Evolutionary conservation across 2,113 vertebrate species (phyloP).

Genomic region (Coryphaenoides rupestris): DNA sequence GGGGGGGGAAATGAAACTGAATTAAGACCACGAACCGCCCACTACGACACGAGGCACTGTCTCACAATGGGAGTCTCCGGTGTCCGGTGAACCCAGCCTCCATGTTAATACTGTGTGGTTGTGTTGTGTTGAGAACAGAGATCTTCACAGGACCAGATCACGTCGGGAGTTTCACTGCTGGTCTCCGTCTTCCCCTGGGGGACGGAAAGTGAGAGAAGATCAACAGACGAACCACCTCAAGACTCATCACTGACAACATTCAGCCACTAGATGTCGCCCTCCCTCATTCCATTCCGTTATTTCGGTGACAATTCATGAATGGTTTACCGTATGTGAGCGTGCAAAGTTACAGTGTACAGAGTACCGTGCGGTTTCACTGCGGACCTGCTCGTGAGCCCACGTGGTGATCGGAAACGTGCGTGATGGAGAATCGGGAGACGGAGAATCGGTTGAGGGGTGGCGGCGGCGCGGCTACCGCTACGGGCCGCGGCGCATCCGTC

Average conservation of each 20-base stretch:
- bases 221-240: too few relatives aligned
- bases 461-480: constrained; percentile 38
- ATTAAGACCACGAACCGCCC: constrained; percentile 44
- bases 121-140: constrained; percentile 35
- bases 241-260: too few relatives aligned
- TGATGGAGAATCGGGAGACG: constrained; percentile 92
- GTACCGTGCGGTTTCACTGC: constrained; percentile 8
- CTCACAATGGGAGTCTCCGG: constrained; percentile 53
- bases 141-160: constrained; percentile 21
- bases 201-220: constrained; percentile 4
- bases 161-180: constrained; percentile 56
- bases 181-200: constrained; percentile 70
- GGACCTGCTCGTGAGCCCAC: constrained; percentile 77
- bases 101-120: constrained; percentile 48
- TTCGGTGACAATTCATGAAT: too few relatives aligned
- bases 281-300: too few relatives aligned
- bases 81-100: constrained; percentile 45
- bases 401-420: constrained; percentile 86
- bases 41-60: constrained; percentile 70
- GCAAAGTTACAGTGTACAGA: too few relatives aligned
- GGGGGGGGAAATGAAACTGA: constrained; percentile 46
- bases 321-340: background rate
- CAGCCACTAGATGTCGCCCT: too few relatives aligned
- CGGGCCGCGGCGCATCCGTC: constrained; percentile 57
- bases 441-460: constrained; percentile 82